Conservation (phyloP, 2,797 vertebrate genomes). For the Gymnopithys bicolor region DNA sequence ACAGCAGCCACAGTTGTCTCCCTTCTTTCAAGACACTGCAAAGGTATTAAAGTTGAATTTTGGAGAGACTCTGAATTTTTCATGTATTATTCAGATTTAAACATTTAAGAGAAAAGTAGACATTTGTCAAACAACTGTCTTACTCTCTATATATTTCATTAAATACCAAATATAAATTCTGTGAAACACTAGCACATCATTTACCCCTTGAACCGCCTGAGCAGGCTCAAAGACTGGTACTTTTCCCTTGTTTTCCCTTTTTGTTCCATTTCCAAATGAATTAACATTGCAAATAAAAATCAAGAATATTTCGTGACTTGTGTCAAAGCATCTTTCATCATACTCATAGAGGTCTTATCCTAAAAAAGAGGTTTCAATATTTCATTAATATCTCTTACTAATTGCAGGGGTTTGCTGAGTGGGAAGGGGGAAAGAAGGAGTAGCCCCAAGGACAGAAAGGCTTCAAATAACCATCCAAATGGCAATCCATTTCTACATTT, state of each 20-base stretch:
- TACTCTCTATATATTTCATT: not conserved
- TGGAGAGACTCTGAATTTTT: not conserved
- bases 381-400: conserved; percentile 27
- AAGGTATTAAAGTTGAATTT: not conserved
- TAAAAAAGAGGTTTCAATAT: conserved; percentile 31
- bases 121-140: not conserved
- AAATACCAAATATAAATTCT: not conserved
- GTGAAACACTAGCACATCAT: not conserved
- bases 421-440: not conserved
- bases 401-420: not conserved
- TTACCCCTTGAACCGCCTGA: not conserved
- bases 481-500: not conserved
- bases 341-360: conserved; percentile 22
- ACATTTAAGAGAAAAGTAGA: not conserved
- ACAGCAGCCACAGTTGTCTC: not conserved
- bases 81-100: not conserved
- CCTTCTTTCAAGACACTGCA: not conserved
- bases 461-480: not conserved
- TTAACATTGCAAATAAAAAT: not conserved
- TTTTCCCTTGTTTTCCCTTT: not conserved
- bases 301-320: not conserved
- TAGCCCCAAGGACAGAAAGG: not conserved
- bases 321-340: not conserved
- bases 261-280: not conserved
- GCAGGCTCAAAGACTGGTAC: not conserved